Conservation (phyloP, 1,140 invertebrate genomes). For the Lethocerus indicus region DNA sequence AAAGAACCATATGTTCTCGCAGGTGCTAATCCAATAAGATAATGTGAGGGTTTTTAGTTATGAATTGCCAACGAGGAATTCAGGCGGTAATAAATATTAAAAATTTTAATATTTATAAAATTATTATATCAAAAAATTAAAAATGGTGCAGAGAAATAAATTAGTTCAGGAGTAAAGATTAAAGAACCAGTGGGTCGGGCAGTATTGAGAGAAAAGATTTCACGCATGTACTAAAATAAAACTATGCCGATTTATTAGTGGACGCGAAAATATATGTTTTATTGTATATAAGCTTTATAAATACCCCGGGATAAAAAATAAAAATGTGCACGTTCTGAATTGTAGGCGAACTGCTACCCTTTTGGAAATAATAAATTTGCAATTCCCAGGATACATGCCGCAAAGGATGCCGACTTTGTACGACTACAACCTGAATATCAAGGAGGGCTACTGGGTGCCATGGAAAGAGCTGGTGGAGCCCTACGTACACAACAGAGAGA, state of each 20-base stretch:
- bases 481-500: slow-evolving; percentile 51
- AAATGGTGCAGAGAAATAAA: too few relatives aligned
- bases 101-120: too few relatives aligned
- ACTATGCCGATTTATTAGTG: background rate
- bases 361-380: background rate
- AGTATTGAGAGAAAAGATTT: background rate
- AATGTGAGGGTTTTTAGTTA: too few relatives aligned
- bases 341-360: background rate
- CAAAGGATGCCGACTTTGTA: slow-evolving; percentile 45
- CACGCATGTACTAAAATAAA: background rate
- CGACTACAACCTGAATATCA: slow-evolving; percentile 61
- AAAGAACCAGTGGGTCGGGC: background rate
- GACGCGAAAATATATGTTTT: background rate
- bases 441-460: slow-evolving; percentile 59
- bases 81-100: too few relatives aligned
- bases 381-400: slow-evolving; percentile 43
- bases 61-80: too few relatives aligned
- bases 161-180: too few relatives aligned
- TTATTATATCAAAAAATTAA: too few relatives aligned
- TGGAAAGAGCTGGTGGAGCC: slow-evolving; percentile 60
- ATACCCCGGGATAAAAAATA: background rate
- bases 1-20: too few relatives aligned
- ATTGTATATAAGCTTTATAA: background rate
- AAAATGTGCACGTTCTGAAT: background rate
- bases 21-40: too few relatives aligned